Base-by-base conservation (phyloP, 53 echinoderm and acorn worm species). In the Crossaster papposus region DNA sequence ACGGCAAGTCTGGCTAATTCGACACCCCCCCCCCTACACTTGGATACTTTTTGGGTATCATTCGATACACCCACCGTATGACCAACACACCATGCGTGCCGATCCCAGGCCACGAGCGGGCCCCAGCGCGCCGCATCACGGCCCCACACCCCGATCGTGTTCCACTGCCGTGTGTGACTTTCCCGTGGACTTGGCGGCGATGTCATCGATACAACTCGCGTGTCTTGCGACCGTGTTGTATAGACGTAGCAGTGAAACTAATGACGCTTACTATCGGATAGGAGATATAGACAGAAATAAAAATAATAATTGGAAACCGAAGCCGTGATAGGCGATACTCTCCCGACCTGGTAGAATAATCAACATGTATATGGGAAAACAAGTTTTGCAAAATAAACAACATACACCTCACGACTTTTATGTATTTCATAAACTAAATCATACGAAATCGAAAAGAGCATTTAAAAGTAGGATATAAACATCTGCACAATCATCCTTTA, bases 221-320 rank as follows among this genome's bases (percentile, higher is more conserved):
- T 82, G 82, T 82, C 64, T 68, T 17, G 36, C 37, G 22, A 23
- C 37, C 82, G 82, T 37, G 64, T 54, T 82, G 22, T 9, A 14
- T 9, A 14, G 44, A 65, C 64, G 35, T 31, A 33, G 33, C 74
- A n/a, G 28, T 44, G 82, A 82, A 82, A 82, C 82, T 4, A 36
- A 82, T 65, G 82, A 64, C 36, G 20, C 65, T 82, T 82, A n/a
- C n/a, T n/a, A 82, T 82, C 82, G 35, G 65, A 63, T 9, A 37
- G 31, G 36, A 37, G 82, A 82, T 82, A 44, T 82, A 13, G 70
- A n/a, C 64, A 82, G 68, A 70, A 65, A 44, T 82, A 13, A 50
- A n/a, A 36, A 82, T 68, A 70, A 65, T 82, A 82, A 82, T 82
- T 82, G 82, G 82, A 68, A 64, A 82, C 26, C 26, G 81, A 82